Base-by-base conservation (phyloP, 2,113 vertebrate species). In the Chamaetylas fuelleborni region DNA sequence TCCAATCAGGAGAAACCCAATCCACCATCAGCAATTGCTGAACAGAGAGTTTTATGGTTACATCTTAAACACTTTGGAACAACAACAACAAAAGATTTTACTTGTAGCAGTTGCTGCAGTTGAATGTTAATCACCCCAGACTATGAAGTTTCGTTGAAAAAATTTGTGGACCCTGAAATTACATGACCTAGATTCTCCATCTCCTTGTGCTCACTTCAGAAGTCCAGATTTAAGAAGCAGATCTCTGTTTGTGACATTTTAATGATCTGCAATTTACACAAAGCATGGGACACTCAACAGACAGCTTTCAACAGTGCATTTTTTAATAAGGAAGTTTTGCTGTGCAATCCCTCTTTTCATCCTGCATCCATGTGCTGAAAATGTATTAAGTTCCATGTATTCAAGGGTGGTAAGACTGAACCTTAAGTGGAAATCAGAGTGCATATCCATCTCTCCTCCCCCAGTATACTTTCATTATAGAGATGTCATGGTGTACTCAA, bases 101-200 rank as follows among this genome's bases (percentile, higher is more conserved):
- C 53, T 81, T 51, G 28, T 31, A 80, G 65, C 14, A 60, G 26
- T 86, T 92, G 69, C 43, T 74, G 40, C 71, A 83, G 43, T 40
- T 92, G 80, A 90, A 92, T 92, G 34, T 88, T 88, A 93, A 74
- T 93, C 88, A 86, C 23, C 16, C 19, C 31, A 81, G 56, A 67
- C 31, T 67, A 71, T 36, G 58, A 83, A 83, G 71, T 71, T 83
- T 74, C 92, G 58, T 83, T 93, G 93, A 95, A 43, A 81, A 95
- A 40, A 81, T 83, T 86, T 93, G 25, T 40, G 84, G 69, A 29
- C 40, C 69, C 64, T 94, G 82, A 88, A 96, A 93, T 84, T 51
- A 36, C 23, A 33, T 84, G 47, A 78, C 64, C 80, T 88, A 84
- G 88, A 64, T 90, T 74, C 54, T 90, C 5, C 17, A 47, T 70